Evolutionary conservation across 1,140 invertebrate species (phyloP).

Genomic region (Aphis gossypii): DNA sequence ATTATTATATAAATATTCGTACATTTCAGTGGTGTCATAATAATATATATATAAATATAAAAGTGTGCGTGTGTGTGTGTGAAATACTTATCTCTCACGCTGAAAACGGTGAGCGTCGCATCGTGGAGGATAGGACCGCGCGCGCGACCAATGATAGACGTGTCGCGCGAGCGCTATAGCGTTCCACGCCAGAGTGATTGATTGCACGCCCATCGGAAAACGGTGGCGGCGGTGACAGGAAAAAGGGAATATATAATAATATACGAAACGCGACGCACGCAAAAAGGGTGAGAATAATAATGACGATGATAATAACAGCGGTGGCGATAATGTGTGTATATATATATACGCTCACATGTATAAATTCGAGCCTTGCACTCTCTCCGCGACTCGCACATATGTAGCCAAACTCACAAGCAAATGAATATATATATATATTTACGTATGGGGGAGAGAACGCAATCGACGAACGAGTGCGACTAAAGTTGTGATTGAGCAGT

Average conservation of each 20-base stretch:
- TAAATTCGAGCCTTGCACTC: neutral
- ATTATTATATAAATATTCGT: neutral
- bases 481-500: neutral
- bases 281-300: conserved; percentile 22
- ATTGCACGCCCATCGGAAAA: conserved; percentile 51
- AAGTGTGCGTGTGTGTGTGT: neutral
- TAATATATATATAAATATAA: neutral
- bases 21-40: neutral
- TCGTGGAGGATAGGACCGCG: neutral
- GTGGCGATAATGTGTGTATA: neutral
- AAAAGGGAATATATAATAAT: conserved; percentile 31
- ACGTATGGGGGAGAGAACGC: neutral
- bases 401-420: neutral
- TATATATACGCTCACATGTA: neutral
- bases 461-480: neutral
- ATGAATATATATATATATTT: neutral
- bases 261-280: neutral
- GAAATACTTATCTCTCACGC: neutral
- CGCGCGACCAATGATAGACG: conserved; percentile 36
- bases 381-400: neutral
- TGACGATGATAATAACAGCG: neutral
- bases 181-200: conserved; percentile 21
- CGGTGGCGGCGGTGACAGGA: conserved; percentile 14
- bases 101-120: neutral
- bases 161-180: neutral